phyloP scores from a whole-genome alignment of 64 coral and sea anemone species.

The Exaiptasia diaphana region DNA sequence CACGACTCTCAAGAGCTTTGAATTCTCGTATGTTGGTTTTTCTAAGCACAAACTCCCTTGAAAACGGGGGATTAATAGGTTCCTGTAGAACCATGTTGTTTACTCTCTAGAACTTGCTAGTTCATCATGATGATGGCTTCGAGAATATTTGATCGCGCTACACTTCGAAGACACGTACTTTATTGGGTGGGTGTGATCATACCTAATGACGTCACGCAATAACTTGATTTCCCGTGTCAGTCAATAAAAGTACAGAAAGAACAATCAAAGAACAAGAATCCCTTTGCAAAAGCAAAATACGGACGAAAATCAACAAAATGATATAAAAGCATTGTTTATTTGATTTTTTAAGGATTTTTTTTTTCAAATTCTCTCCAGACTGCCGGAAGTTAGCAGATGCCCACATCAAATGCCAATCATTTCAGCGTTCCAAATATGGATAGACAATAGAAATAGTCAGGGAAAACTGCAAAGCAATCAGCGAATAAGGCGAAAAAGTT shows the following conservation, averaged over 20 bases:
- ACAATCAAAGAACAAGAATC: background rate
- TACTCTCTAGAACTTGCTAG: background rate
- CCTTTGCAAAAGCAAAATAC: background rate
- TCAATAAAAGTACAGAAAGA: constrained; percentile 6
- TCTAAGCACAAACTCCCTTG: background rate
- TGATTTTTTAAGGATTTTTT: background rate
- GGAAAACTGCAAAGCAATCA: too few species aligned
- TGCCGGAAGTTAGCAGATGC: background rate
- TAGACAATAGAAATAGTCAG: background rate
- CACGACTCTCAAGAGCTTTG: constrained; percentile 18
- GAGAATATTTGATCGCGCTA: too few species aligned
- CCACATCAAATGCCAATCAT: constrained; percentile 6
- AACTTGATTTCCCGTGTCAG: background rate
- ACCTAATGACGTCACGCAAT: background rate
- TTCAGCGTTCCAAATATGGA: background rate
- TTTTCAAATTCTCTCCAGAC: background rate
- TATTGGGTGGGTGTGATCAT: background rate
- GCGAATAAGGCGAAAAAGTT: too few species aligned
- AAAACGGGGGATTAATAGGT: background rate
- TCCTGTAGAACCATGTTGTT: constrained; percentile 6
- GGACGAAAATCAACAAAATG: background rate
- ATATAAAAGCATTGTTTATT: background rate
- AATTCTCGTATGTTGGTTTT: background rate
- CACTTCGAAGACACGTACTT: too few species aligned
- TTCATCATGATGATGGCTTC: background rate